Base-by-base conservation (phyloP, 1,140 invertebrate species). In the Dendrolimus punctatus region DNA sequence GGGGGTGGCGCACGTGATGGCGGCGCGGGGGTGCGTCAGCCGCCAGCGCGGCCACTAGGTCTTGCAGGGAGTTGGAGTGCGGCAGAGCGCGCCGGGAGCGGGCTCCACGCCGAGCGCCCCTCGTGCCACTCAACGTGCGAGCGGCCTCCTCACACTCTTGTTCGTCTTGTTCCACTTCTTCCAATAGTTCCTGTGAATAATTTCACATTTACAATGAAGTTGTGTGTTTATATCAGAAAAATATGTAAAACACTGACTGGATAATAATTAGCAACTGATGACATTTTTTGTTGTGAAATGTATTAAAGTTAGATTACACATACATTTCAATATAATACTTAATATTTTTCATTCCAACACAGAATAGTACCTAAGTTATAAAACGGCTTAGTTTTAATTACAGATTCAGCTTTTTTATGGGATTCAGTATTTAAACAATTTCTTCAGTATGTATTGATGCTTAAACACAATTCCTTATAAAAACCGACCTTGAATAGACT, bases 401-500 rank as follows among this genome's bases (percentile, higher is more conserved):
- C 23, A 23, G 1, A 23, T 23, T 23, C 23, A 23, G 23, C 23
- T 23, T 23, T 23, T 23, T 23, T 23, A 23, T 23, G 23, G 23
- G 23, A 23, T 23, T 23, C 23, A 23, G 23, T 23, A 23, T 3
- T 23, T 2, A 23, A 23, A 23, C 23, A 23, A 23, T 23, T 23
- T 23, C 23, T 23, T 23, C 23, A 23, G 23, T 23, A 23, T 2
- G 23, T 23, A 23, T 23, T 6, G 36, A 6, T 38, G 6, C 50
- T 40, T 23, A 50, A 40, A 44, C 44, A 55, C 7, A 49, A 39
- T 36, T 7, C 47, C 23, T 45, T 52, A 43, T 53, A 39, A 41
- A 23, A 23, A 67, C 71, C 82, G 82, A 93, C 93, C 87, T 93
- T 92, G 78, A 94, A 94, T 36, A 94, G 88, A 76, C 88, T 89